These are phyloP conservation scores for Nymphicus hollandicus DNA, from an alignment of 2,113 vertebrate genomes.

Conservation along the genomic window DNA sequence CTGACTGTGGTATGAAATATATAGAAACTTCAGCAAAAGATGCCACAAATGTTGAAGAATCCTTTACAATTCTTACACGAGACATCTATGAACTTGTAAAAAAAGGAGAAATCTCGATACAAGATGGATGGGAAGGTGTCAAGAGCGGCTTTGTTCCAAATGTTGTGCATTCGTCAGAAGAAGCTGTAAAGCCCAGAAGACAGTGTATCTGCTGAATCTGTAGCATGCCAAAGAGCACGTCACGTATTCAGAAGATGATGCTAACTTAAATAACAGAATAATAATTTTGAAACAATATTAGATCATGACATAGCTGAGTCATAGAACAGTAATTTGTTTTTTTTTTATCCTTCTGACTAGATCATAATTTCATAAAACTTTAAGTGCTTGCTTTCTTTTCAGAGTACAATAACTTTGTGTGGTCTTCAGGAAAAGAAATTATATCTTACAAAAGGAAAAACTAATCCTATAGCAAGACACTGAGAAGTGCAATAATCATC, in stretches of 20 bases:
- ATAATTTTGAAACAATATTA: slow-evolving; percentile 27
- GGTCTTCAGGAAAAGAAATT: slow-evolving; percentile 26
- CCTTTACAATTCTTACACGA: slow-evolving; percentile 79
- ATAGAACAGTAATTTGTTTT: not conserved
- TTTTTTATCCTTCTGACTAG: slow-evolving; percentile 38
- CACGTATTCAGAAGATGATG: slow-evolving; percentile 34
- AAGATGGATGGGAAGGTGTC: slow-evolving; percentile 84
- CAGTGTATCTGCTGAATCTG: slow-evolving; percentile 73
- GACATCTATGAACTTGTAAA: slow-evolving; percentile 84
- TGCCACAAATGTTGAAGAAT: slow-evolving; percentile 80
- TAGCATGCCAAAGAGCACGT: slow-evolving; percentile 61
- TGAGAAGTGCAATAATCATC: slow-evolving; percentile 29
- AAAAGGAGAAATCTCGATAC: slow-evolving; percentile 80
- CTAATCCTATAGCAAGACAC: not conserved
- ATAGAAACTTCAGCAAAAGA: slow-evolving; percentile 83
- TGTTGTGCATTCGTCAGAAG: slow-evolving; percentile 80
- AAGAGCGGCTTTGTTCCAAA: slow-evolving; percentile 83
- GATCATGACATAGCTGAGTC: slow-evolving; percentile 26
- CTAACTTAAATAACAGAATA: slow-evolving; percentile 17
- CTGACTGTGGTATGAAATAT: slow-evolving; percentile 80
- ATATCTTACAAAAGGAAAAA: not conserved
- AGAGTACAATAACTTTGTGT: not conserved
- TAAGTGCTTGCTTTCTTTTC: slow-evolving; percentile 28
- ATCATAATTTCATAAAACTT: slow-evolving; percentile 31
- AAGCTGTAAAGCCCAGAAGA: slow-evolving; percentile 78